These are phyloP conservation scores for Channallabes apus DNA, from an alignment of 2,797 vertebrate species.

Conservation along the genomic window DNA sequence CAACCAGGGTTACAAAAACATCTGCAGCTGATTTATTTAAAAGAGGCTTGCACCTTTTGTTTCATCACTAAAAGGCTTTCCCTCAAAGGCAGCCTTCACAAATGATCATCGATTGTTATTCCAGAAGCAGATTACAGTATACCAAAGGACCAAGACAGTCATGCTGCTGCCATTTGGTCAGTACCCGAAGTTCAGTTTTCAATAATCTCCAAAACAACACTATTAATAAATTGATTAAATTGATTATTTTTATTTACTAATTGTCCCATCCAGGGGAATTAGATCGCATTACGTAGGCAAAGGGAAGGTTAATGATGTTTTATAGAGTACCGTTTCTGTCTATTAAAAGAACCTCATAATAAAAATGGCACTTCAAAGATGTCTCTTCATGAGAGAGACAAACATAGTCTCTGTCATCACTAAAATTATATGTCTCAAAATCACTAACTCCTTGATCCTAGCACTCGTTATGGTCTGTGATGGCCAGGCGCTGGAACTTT, in stretches of 20 bases:
- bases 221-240: too few species aligned
- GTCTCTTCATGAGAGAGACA: slow-evolving; percentile 11
- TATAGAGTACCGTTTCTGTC: neutral
- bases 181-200: neutral
- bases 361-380: slow-evolving; percentile 17
- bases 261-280: neutral
- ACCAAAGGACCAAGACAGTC: neutral
- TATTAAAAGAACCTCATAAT: neutral
- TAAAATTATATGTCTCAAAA: slow-evolving; percentile 42
- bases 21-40: slow-evolving; percentile 1
- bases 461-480: slow-evolving; percentile 7
- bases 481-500: neutral
- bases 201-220: neutral
- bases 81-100: neutral
- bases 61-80: neutral
- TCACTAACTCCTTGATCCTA: slow-evolving; percentile 23
- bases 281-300: neutral
- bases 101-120: neutral
- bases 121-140: neutral
- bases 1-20: neutral
- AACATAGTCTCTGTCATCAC: slow-evolving; percentile 38
- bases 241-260: neutral
- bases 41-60: neutral
- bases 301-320: neutral
- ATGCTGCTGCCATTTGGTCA: neutral